A percentile compares a stretch with the other conserved stretches of the same genome.
Conservation (phyloP, 2,797 vertebrate species). For the Thalassophryne amazonica region DNA sequence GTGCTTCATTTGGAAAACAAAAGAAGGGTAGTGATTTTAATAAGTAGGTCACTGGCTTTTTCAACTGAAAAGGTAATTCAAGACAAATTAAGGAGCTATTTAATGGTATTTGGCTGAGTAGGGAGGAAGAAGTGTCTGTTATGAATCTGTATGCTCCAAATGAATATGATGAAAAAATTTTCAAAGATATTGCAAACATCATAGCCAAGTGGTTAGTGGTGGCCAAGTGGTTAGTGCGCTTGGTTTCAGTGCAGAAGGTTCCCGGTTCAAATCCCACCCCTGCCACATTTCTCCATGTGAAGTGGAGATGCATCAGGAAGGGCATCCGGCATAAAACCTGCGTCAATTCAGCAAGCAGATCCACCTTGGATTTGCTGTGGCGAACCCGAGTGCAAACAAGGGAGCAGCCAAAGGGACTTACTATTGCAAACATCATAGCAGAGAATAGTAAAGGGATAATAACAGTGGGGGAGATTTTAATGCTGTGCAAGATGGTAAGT, state of each 20-base stretch:
- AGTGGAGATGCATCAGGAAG: too few relatives aligned
- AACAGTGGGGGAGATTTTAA: neutral
- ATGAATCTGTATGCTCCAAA: constrained; percentile 15
- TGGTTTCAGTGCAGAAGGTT: too few relatives aligned
- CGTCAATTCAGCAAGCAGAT: too few relatives aligned
- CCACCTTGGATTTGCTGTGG: too few relatives aligned
- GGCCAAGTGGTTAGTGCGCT: too few relatives aligned
- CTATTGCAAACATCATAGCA: too few relatives aligned
- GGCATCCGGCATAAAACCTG: too few relatives aligned
- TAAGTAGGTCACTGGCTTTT: neutral
- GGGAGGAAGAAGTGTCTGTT: neutral
- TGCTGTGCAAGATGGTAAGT: neutral
- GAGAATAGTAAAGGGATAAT: neutral
- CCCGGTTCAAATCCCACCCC: too few relatives aligned
- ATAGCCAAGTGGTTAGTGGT: too few relatives aligned
- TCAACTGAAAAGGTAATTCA: neutral
- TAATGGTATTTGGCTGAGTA: neutral
- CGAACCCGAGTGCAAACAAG: too few relatives aligned
- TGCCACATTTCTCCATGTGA: too few relatives aligned
- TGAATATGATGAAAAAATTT: neutral
- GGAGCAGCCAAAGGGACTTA: too few relatives aligned
- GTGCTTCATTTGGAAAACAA: neutral
- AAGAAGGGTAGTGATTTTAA: neutral
- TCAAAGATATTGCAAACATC: neutral
- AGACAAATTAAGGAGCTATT: neutral